Evolutionary conservation across 2,797 vertebrate genomes (phyloP).

Genomic region (Enteromius radiatus): DNA sequence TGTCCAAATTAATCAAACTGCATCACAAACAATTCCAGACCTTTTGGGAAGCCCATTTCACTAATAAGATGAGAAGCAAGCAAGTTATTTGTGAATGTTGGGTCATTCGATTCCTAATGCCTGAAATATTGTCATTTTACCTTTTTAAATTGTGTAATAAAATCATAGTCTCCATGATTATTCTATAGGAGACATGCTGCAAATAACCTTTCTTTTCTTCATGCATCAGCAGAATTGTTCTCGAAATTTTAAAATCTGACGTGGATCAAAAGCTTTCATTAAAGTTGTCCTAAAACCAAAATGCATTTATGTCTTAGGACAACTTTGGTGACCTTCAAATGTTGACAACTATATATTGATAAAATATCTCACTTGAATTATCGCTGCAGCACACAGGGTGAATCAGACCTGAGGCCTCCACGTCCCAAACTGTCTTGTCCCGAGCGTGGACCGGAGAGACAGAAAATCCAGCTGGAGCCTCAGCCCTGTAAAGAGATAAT

Average conservation of each 20-base stretch:
- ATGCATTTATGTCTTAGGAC: background rate
- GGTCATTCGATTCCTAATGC: background rate
- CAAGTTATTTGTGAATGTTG: background rate
- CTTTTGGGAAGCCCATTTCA: background rate
- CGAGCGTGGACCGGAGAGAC: slow-evolving; percentile 72
- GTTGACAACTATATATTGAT: background rate
- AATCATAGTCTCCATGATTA: background rate
- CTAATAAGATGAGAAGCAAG: background rate
- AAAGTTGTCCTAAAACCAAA: background rate
- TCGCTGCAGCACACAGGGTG: slow-evolving; percentile 72
- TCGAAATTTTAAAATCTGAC: background rate
- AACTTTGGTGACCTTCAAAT: background rate
- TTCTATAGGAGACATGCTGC: background rate
- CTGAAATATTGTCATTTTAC: background rate
- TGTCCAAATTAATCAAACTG: background rate
- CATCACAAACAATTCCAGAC: background rate
- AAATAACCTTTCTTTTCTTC: background rate
- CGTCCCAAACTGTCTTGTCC: slow-evolving; percentile 67
- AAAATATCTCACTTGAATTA: slow-evolving; percentile 31
- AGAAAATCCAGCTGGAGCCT: slow-evolving; percentile 65
- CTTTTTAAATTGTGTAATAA: background rate
- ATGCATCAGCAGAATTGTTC: background rate
- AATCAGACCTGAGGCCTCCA: slow-evolving; percentile 69
- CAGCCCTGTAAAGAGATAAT: slow-evolving; percentile 63
- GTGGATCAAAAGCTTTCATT: background rate